phyloP scores from a whole-genome alignment of 2,113 vertebrate species.

The Xiphophorus hellerii region DNA sequence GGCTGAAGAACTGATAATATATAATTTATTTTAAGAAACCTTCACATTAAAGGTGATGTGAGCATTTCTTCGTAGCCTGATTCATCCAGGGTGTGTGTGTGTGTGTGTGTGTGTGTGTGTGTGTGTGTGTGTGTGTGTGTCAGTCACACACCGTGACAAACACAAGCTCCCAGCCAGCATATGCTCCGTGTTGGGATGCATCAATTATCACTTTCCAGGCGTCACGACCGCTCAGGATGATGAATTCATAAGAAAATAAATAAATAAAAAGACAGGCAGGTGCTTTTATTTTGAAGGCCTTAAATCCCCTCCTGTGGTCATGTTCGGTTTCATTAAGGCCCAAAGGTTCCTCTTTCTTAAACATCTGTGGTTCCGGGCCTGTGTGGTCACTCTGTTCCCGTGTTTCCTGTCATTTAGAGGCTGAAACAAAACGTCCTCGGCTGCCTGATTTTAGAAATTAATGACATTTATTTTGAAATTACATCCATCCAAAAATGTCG shows the following conservation, averaged over 20 bases:
- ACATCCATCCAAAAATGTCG: not conserved
- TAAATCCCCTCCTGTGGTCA: slow-evolving; percentile 30
- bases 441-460: too few species aligned
- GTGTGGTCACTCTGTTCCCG: not conserved
- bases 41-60: too few species aligned
- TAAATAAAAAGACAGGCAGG: slow-evolving; percentile 37
- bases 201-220: slow-evolving; percentile 28
- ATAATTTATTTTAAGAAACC: too few species aligned
- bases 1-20: too few species aligned
- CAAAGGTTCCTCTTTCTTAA: slow-evolving; percentile 10
- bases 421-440: not conserved
- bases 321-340: not conserved
- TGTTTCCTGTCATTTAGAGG: not conserved
- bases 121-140: too few species aligned
- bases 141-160: slow-evolving; percentile 3
- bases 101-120: too few species aligned
- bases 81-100: too few species aligned
- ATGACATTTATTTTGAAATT: slow-evolving; percentile 11
- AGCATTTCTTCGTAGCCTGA: too few species aligned
- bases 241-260: slow-evolving; percentile 25
- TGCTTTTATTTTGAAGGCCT: slow-evolving; percentile 65
- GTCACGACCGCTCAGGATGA: not conserved
- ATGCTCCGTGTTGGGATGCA: slow-evolving; percentile 24
- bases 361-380: not conserved
- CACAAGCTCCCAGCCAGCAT: slow-evolving; percentile 4